phyloP scores from a whole-genome alignment of 1,140 invertebrate genomes.

The Meteorus sp. region DNA sequence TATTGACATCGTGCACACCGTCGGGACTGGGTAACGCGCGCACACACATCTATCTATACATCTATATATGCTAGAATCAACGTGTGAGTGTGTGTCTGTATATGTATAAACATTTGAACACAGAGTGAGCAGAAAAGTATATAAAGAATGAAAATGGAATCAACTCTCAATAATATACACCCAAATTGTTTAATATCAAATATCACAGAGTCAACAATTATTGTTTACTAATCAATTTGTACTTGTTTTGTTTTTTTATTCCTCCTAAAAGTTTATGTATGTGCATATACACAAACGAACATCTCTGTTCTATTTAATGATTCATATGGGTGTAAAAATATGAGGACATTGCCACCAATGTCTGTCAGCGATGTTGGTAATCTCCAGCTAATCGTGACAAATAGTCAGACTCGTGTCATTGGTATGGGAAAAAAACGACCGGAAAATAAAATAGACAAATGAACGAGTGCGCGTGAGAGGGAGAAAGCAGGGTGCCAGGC shows the following conservation, averaged over 20 bases:
- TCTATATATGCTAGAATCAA: not conserved
- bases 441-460: too few species aligned
- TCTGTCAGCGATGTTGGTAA: constrained; percentile 53
- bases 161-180: not conserved
- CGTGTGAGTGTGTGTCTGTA: not conserved
- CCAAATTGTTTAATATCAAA: too few species aligned
- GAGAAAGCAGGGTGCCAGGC: constrained; percentile 5
- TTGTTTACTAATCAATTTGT: not conserved
- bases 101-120: constrained; percentile 3
- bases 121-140: not conserved
- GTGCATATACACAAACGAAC: too few species aligned
- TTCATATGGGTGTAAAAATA: not conserved
- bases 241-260: not conserved
- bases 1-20: constrained; percentile 58
- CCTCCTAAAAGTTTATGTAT: too few species aligned
- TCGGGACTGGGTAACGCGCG: constrained; percentile 42
- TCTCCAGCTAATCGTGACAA: constrained; percentile 56
- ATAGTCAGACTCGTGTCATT: constrained; percentile 37
- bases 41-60: constrained; percentile 2
- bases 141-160: not conserved
- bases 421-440: not conserved
- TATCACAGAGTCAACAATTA: not conserved
- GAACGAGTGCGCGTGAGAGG: constrained; percentile 1
- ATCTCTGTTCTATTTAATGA: too few species aligned
- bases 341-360: constrained; percentile 30